A percentile compares a stretch with the other conserved stretches of the same genome.
These are phyloP conservation scores for Lethenteron camtschaticum DNA, from an alignment of 2,113 vertebrate genomes.

Conservation along the genomic window DNA sequence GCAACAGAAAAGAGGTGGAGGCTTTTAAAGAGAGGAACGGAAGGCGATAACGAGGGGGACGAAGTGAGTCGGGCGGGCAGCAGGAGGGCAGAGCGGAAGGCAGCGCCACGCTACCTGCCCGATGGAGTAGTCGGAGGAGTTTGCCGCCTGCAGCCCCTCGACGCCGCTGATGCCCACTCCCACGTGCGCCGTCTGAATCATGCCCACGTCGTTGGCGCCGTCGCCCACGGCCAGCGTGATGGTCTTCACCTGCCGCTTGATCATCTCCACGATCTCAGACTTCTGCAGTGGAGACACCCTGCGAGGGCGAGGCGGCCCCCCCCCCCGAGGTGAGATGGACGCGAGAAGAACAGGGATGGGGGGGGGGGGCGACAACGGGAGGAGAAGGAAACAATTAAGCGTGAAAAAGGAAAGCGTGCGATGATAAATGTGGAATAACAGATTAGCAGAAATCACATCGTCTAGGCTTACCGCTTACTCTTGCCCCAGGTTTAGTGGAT, in stretches of 20 bases:
- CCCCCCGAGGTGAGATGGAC: not conserved
- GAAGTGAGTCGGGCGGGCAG: not conserved
- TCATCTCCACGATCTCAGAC: conserved; percentile 97
- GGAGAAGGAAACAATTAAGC: not conserved
- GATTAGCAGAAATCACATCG: no score
- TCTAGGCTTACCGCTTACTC: no score
- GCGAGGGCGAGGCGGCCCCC: conserved; percentile 10
- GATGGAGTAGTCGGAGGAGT: conserved; percentile 98
- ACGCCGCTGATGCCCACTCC: conserved; percentile 93
- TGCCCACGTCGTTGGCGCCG: conserved; percentile 88
- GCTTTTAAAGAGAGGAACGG: not conserved
- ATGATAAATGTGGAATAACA: not conserved
- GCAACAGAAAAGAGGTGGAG: not conserved
- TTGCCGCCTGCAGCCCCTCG: conserved; percentile 85
- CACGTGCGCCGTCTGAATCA: conserved; percentile 94
- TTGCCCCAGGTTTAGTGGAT: no score
- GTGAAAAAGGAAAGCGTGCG: not conserved
- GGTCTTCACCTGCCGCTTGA: conserved; percentile 90
- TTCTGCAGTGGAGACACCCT: conserved; percentile 96
- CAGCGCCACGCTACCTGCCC: conserved; percentile 40
- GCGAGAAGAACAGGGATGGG: not conserved
- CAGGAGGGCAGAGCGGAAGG: no score
- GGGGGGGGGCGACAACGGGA: not conserved
- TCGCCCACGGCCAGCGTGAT: conserved; percentile 86
- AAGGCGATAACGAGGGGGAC: not conserved